Evolutionary conservation across 2,888 invertebrate genomes (phyloP).

Genomic region (Drosophila imparisetae): DNA sequence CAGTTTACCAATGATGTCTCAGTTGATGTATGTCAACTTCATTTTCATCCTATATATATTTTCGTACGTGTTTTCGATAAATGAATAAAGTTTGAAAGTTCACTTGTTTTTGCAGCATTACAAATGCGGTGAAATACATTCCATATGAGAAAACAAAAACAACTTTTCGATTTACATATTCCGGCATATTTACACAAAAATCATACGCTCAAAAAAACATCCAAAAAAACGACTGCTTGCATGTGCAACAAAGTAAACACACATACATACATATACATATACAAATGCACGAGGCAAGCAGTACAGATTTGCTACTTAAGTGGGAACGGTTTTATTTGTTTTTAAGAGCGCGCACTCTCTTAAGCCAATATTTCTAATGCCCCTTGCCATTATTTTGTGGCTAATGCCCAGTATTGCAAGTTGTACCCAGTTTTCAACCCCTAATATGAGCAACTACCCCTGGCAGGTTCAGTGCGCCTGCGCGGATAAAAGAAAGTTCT

Average conservation of each 20-base stretch:
- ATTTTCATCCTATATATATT: background rate
- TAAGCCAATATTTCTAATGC: slow-evolving; percentile 6
- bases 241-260: background rate
- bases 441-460: background rate
- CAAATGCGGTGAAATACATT: background rate
- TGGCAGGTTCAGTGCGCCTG: slow-evolving; percentile 38
- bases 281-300: background rate
- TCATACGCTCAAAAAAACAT: too few relatives aligned
- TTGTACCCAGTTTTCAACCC: slow-evolving; percentile 17
- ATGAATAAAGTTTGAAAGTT: background rate
- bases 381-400: slow-evolving; percentile 17
- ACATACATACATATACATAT: background rate
- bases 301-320: background rate
- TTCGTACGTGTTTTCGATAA: background rate
- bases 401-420: background rate
- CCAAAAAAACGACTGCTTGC: background rate
- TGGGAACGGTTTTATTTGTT: background rate
- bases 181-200: too few relatives aligned
- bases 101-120: background rate
- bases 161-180: background rate
- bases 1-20: background rate
- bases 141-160: background rate
- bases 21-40: background rate
- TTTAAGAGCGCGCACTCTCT: slow-evolving; percentile 49
- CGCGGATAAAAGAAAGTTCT: slow-evolving; percentile 59